Base-by-base conservation (phyloP, 2,113 vertebrate species). In the Poeciliopsis retropinna region DNA sequence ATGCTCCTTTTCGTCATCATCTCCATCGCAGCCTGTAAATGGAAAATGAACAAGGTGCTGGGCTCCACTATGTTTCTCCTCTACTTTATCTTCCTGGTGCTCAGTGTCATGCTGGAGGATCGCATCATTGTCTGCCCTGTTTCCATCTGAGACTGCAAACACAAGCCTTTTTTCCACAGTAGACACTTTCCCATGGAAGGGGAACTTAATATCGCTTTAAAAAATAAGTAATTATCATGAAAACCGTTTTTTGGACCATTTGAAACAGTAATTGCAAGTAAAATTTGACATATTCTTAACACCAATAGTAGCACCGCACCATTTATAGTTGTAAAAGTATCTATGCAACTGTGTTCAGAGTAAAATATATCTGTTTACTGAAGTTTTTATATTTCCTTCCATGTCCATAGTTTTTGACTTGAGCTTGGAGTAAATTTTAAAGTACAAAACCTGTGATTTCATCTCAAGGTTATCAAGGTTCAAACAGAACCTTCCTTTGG, bases 1-100 rank as follows among this genome's bases (percentile, higher is more conserved):
- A 99, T 99, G 98, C 97, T 99, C 34, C 94, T 99, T 22, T 99
- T 99, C 73, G 97, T 99, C 82, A 98, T 96, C 83, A 91, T 95
- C 81, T 98, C 97, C 8, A 99, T 99, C 1, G 97, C 97, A 8
- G 30, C 12, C 2, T 99, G 96, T 73, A 97, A 95, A 79, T 99
- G 98, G 98, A 97, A 93, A 85, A 98, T 99, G 98, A 99, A 97
- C 92, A 99, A 98, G 91, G 71, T 91, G 0, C 93, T 99, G 88
- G 98, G 97, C 70, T 93, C 90, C 84, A 97, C 95, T 25, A 99
- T 99, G 97, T 98, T 99, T 87, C 88, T 95, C 73, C 95, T 99
- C 67, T 99, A 99, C 89, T 97, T 98, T 17, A 89, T 97, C 66
- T 99, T 99, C 93, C 83, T 99, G 85, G 94, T 99, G 32, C 92